Evolutionary conservation across 2,113 vertebrate genomes (phyloP).

Genomic region (Pomatostomus ruficeps): DNA sequence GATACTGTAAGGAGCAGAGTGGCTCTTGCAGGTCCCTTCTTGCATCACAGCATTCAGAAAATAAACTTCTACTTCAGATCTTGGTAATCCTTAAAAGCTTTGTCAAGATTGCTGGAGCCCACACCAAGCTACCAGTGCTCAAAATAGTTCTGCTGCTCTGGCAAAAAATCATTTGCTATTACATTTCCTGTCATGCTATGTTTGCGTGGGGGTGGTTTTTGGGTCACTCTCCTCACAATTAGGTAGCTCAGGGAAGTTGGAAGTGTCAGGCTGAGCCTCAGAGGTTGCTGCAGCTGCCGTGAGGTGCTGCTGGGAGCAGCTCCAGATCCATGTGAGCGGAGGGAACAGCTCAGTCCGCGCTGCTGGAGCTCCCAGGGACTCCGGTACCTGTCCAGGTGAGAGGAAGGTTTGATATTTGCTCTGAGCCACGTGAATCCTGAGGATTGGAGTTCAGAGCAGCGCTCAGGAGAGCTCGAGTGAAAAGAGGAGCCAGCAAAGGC

Average conservation of each 20-base stretch:
- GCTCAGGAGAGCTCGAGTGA: rapidly evolving
- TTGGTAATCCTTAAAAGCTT: background rate
- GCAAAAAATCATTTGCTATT: background rate
- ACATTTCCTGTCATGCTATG: background rate
- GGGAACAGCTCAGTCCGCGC: background rate
- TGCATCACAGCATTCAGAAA: background rate
- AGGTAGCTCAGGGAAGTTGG: background rate
- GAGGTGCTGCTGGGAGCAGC: background rate
- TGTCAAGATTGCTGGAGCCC: background rate
- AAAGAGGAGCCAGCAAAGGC: background rate
- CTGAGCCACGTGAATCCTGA: background rate
- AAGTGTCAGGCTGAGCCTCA: background rate
- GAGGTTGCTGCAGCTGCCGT: background rate
- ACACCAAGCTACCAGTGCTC: background rate
- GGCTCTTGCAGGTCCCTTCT: background rate
- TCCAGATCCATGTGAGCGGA: background rate
- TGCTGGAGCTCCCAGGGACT: background rate
- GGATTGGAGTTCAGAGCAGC: background rate
- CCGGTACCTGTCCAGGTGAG: background rate
- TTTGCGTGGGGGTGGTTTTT: background rate
- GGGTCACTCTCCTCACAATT: background rate
- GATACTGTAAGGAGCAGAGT: background rate
- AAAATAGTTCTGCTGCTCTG: background rate
- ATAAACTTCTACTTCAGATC: background rate
- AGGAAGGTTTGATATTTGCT: background rate